A percentile compares a stretch with the other conserved stretches of the same genome.
phyloP scores from a whole-genome alignment of 2,113 vertebrate species.

The Euleptes europaea region DNA sequence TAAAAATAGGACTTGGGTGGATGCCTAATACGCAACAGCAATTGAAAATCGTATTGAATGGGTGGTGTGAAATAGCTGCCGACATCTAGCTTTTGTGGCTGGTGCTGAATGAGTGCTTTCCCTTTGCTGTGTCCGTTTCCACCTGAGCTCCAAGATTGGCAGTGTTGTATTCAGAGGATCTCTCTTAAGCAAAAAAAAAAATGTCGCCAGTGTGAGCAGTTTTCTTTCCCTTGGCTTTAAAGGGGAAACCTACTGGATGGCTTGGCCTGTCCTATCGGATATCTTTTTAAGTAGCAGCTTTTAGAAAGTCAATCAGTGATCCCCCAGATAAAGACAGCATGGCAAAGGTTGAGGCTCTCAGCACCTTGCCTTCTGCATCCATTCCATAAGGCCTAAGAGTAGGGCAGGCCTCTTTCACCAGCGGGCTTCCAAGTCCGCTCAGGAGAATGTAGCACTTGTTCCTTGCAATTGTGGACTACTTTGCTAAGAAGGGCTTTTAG shows the following conservation, averaged over 20 bases:
- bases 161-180: background rate
- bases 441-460: background rate
- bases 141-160: constrained; percentile 7
- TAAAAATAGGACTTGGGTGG: background rate
- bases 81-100: constrained; percentile 12
- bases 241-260: background rate
- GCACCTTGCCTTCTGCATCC: background rate
- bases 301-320: background rate
- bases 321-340: background rate
- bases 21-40: background rate
- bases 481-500: background rate
- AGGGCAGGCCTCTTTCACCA: background rate
- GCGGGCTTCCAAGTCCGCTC: background rate
- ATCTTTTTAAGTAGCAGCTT: background rate
- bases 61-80: background rate
- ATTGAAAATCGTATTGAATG: background rate
- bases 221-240: background rate
- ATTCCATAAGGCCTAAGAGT: background rate
- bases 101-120: constrained; percentile 2
- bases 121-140: background rate
- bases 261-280: background rate
- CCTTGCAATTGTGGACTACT: background rate
- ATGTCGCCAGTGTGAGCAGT: rapidly evolving
- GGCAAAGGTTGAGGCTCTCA: background rate
- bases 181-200: background rate